Conservation (phyloP, 1,140 invertebrate species). For the Rhagoletis zephyria region DNA sequence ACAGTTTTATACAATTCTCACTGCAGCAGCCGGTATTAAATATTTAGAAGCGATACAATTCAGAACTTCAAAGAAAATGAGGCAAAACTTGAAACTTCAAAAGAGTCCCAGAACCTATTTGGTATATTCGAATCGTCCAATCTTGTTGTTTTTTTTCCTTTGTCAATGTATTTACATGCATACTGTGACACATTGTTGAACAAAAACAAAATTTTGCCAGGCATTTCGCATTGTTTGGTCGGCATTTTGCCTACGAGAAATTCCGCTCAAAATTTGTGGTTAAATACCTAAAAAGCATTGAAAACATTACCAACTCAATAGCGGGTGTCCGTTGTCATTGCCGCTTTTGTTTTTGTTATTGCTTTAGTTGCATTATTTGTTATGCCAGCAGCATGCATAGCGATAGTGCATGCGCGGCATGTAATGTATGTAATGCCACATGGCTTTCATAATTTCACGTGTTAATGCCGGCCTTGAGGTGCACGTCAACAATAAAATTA, state of each 20-base stretch:
- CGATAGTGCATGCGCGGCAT: background rate
- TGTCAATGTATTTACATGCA: too few species aligned
- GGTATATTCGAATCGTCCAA: background rate
- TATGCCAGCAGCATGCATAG: background rate
- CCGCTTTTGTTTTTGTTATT: background rate
- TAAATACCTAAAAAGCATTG: background rate
- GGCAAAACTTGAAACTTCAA: too few species aligned
- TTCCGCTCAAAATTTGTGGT: constrained; percentile 27
- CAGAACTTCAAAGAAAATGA: too few species aligned
- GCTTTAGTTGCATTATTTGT: constrained; percentile 11
- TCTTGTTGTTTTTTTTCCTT: background rate
- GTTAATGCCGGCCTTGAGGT: constrained; percentile 48
- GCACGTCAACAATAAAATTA: constrained; percentile 47
- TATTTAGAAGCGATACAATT: too few species aligned
- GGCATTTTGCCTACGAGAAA: background rate
- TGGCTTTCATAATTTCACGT: constrained; percentile 45
- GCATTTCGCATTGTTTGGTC: background rate
- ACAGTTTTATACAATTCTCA: too few species aligned
- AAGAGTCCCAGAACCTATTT: too few species aligned
- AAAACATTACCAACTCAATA: constrained; percentile 20
- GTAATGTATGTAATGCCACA: constrained; percentile 10
- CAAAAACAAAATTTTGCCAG: background rate
- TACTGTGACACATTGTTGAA: background rate
- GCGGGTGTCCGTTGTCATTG: background rate
- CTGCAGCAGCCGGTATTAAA: too few species aligned